Percentiles rank a stretch among this genome's conserved stretches.
phyloP scores from a whole-genome alignment of 2,888 invertebrate genomes.

The Drosophila tanythrix region DNA sequence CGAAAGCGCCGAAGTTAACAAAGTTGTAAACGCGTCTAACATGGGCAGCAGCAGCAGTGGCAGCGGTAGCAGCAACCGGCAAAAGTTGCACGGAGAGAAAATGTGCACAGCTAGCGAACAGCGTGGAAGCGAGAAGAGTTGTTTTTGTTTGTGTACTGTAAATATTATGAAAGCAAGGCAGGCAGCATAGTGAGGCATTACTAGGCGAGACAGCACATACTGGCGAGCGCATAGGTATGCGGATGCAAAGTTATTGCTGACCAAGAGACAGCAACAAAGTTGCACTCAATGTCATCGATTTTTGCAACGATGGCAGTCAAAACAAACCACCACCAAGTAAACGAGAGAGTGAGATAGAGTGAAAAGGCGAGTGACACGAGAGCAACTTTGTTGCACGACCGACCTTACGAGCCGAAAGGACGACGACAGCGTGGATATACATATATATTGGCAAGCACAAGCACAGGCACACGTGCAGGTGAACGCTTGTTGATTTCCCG shows the following conservation, averaged over 20 bases:
- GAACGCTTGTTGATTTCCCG: slow-evolving; percentile 67
- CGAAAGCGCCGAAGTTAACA: slow-evolving; percentile 76
- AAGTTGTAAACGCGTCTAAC: slow-evolving; percentile 68
- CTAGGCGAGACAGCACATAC: slow-evolving; percentile 6
- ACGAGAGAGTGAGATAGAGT: slow-evolving; percentile 28
- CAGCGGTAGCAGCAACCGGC: slow-evolving; percentile 45
- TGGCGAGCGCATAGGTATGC: slow-evolving; percentile 41
- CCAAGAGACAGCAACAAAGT: slow-evolving; percentile 77
- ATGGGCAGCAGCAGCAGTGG: slow-evolving; percentile 13
- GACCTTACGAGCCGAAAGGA: slow-evolving; percentile 69
- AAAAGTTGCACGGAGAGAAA: slow-evolving; percentile 56
- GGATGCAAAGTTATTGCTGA: slow-evolving; percentile 48
- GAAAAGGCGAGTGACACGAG: slow-evolving; percentile 51
- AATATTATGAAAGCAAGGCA: slow-evolving; percentile 53
- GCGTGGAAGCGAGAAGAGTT: slow-evolving; percentile 17
- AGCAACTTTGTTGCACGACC: slow-evolving; percentile 81
- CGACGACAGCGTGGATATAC: slow-evolving; percentile 30
- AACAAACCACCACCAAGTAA: slow-evolving; percentile 69
- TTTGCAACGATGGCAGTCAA: slow-evolving; percentile 58
- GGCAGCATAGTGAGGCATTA: slow-evolving; percentile 26
- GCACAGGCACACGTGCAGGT: slow-evolving; percentile 29
- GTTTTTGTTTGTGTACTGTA: slow-evolving; percentile 61
- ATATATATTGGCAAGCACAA: slow-evolving; percentile 7
- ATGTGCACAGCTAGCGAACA: slow-evolving; percentile 22
- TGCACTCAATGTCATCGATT: slow-evolving; percentile 84